phyloP scores from a whole-genome alignment of 2,888 invertebrate species.

The Zaprionus lineosus region DNA sequence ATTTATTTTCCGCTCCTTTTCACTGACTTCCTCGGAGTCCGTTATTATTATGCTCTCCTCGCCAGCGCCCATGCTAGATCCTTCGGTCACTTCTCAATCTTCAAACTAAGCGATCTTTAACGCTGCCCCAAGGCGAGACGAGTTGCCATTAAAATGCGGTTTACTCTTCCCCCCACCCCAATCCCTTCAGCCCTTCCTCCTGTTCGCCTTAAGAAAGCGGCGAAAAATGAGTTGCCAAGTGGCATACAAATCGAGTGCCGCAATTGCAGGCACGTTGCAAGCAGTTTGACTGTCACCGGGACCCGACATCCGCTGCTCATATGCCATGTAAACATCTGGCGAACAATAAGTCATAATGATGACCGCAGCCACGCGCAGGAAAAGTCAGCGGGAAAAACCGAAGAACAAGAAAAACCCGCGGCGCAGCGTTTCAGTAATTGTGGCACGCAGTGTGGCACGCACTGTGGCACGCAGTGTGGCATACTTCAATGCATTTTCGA shows the following conservation, averaged over 20 bases:
- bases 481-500: constrained; percentile 60
- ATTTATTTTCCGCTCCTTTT: background rate
- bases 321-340: constrained; percentile 63
- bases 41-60: too few relatives aligned
- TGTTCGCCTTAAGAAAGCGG: constrained; percentile 44
- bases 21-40: too few relatives aligned
- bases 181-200: too few relatives aligned
- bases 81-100: constrained; percentile 71
- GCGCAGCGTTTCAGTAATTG: constrained; percentile 45
- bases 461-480: constrained; percentile 64
- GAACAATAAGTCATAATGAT: constrained; percentile 72
- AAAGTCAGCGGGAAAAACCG: background rate
- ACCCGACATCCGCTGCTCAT: constrained; percentile 59
- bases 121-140: constrained; percentile 47
- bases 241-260: constrained; percentile 61
- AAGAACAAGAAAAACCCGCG: constrained; percentile 8
- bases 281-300: constrained; percentile 17
- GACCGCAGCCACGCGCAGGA: constrained; percentile 28
- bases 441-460: constrained; percentile 61
- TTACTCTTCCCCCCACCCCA: too few relatives aligned
- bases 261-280: constrained; percentile 17
- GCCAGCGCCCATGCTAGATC: too few relatives aligned
- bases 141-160: constrained; percentile 59
- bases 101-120: constrained; percentile 70
- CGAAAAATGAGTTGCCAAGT: constrained; percentile 20